Base-by-base conservation (phyloP, 2,797 vertebrate genomes). In the Momotus momota region DNA sequence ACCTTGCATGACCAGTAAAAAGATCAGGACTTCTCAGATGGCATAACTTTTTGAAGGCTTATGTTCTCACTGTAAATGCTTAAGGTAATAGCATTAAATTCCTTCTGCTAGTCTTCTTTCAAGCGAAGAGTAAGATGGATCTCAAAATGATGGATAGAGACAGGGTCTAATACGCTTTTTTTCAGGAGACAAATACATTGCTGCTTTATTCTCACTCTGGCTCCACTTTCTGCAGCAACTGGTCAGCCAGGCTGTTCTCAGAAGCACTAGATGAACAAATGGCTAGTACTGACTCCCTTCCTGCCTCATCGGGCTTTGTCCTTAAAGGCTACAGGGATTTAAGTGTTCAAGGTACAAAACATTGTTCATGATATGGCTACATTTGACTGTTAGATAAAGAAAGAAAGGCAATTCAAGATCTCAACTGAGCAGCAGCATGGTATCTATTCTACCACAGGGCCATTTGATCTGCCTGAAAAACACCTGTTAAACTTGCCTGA, bases 121-220 rank as follows among this genome's bases (percentile, higher is more conserved):
- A 82, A 79, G 52, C 65, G 48, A 81, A 61, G 93, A 72, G 45
- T 72, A 62, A 86, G 64, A 69, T 46, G 25, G 60, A 60, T 95
- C 55, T 95, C 70, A 77, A 77, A 80, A 73, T 93, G 71, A 96
- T 88, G 67, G 62, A 80, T 88, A 38, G 41, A 80, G 35, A 73
- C 49, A 66, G 49, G 73, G 3, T 45, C 29, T 94, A 84, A 85
- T 80, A 64, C 49, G 54, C 21, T 40, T 88, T 86, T 86, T 54
- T 94, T 90, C 54, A 54, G 60, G 29, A 93, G 57, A 66, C 35
- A 90, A 61, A 54, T 71, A 14, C 26, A 9, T 88, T 80, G 33
- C 57, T 80, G 46, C 52, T 92, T 80, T 38, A 49, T 52, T 38
- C 45, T 83, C 38, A 1, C 35, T 62, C 66, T 64, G 55, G 13